Base-by-base conservation (phyloP, 53 echinoderm and acorn worm species). In the Holothuria scabra region DNA sequence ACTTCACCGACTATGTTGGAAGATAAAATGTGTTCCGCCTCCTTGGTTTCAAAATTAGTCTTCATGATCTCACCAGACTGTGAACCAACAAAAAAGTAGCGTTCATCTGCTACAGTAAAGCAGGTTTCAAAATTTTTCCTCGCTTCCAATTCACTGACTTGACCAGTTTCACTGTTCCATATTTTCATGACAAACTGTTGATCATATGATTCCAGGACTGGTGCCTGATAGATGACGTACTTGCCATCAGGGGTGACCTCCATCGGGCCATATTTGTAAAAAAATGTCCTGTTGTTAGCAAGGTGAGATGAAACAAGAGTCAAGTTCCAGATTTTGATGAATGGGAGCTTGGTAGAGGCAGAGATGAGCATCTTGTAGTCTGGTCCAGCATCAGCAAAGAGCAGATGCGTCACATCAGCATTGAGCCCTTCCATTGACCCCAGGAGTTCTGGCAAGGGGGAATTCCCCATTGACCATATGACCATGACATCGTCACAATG, bases 281-380 rank as follows among this genome's bases (percentile, higher is more conserved):
- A 76, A 48, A 76, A 76, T 76, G 76, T 76, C 29, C 56, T 25
- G 52, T 56, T 76, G 76, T 22, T 56, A 38, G 76, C 49, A 46
- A 76, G 76, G 52, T 56, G 49, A 28, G 28, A 46, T 3, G 76
- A 56, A 29, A 76, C 48, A 28, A 76, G 49, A 9, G 38, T 56
- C 76, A 76, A 22, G 22, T 76, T 76, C 76, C 76, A 76, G 23
- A 76, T 55, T 76, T 76, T 76, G 25, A 76, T 16, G 16, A 76
- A 76, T 23, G 76, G 55, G 2, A 76, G 56, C 21, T 48, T 18
- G 13, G 49, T 76, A 28, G 76, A 76, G n/a, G 48, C 37, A 22
- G 76, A 76, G 76, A 76, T 48, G 48, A 76, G 49, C 55, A 76
- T 56, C 12, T 46, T 76, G 12, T 76, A 18, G 29, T 28, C n/a